Conservation (phyloP, 2,888 invertebrate species). For the Neoascia interrupta region DNA sequence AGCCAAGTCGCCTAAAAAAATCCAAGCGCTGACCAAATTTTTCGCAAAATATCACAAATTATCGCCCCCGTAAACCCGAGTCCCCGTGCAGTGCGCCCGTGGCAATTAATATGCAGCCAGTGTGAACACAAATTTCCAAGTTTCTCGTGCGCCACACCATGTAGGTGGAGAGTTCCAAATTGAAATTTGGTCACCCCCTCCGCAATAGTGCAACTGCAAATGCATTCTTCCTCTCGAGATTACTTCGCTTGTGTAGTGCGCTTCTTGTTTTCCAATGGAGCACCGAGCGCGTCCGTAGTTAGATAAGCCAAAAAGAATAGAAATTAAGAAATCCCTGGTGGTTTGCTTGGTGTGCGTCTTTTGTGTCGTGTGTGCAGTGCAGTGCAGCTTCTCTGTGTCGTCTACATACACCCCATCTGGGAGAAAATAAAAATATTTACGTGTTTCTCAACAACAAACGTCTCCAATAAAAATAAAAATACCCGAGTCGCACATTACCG, state of each 20-base stretch:
- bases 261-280: constrained; percentile 49
- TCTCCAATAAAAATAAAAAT: constrained; percentile 45
- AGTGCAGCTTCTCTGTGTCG: constrained; percentile 23
- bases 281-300: constrained; percentile 47
- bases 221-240: constrained; percentile 49
- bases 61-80: constrained; percentile 4
- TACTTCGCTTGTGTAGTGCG: constrained; percentile 32
- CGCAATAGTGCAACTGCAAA: constrained; percentile 41
- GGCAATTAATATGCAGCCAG: constrained; percentile 21
- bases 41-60: constrained; percentile 10
- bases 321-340: constrained; percentile 21
- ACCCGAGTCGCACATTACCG: constrained; percentile 42
- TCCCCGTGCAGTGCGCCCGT: constrained; percentile 13
- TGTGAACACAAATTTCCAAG: constrained; percentile 37
- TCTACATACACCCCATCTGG: constrained; percentile 5
- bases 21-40: constrained; percentile 27
- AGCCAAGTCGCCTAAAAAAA: constrained; percentile 11
- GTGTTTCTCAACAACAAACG: constrained; percentile 19
- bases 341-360: constrained; percentile 23
- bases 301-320: constrained; percentile 51
- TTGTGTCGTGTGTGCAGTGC: constrained; percentile 10
- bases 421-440: constrained; percentile 19
- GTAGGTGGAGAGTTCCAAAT: constrained; percentile 32
- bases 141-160: constrained; percentile 40
- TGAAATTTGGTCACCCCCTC: constrained; percentile 1